Conservation (phyloP, 1,140 invertebrate genomes). For the Drosophila trapezifrons region DNA sequence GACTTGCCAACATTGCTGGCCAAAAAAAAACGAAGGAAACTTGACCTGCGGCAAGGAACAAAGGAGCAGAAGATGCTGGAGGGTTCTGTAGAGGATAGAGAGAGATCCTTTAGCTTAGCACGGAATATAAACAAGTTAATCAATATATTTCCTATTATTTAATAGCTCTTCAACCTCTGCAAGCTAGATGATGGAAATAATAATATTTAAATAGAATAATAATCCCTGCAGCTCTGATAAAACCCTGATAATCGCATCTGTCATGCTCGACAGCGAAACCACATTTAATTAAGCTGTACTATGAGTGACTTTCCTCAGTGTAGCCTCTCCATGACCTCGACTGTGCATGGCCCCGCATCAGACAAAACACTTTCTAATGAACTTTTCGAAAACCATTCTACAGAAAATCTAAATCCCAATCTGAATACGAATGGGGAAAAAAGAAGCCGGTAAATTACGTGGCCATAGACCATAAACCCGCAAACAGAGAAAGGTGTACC, state of each 20-base stretch:
- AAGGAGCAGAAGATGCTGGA: neutral
- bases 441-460: slow-evolving; percentile 75
- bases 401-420: slow-evolving; percentile 65
- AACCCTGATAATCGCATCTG: neutral
- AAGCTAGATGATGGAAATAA: no score
- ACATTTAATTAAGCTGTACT: slow-evolving; percentile 4
- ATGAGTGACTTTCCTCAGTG: slow-evolving; percentile 12
- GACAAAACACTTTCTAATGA: slow-evolving; percentile 77
- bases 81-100: neutral
- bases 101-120: no score
- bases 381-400: slow-evolving; percentile 73
- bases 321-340: slow-evolving; percentile 51
- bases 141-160: no score
- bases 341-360: slow-evolving; percentile 66
- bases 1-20: slow-evolving; percentile 11
- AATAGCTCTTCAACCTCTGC: no score
- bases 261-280: neutral
- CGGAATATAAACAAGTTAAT: no score
- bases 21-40: neutral
- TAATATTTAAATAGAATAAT: no score
- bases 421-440: slow-evolving; percentile 49
- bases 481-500: slow-evolving; percentile 35
- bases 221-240: no score
- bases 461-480: slow-evolving; percentile 73
- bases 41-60: slow-evolving; percentile 8